Percentiles rank a stretch among this genome's conserved stretches.
Conservation (phyloP, 2,888 invertebrate species). For the Ennomos fuscantarius region DNA sequence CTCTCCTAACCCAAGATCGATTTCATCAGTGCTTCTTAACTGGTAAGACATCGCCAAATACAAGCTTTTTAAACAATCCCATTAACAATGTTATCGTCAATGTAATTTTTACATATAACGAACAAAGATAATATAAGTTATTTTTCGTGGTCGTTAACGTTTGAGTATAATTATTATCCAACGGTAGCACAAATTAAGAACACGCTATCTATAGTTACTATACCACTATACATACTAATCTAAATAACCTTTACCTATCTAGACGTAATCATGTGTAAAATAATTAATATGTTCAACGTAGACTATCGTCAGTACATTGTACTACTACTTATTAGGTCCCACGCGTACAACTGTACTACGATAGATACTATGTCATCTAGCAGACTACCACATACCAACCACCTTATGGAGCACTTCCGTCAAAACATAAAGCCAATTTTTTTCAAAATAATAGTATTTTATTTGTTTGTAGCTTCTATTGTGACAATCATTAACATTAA, state of each 20-base stretch:
- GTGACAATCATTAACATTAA: slow-evolving; percentile 22
- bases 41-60: too few relatives aligned
- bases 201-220: background rate
- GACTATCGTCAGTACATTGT: slow-evolving; percentile 3
- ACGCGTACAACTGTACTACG: background rate
- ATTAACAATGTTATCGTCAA: too few relatives aligned
- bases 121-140: too few relatives aligned
- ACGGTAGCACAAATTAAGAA: slow-evolving; percentile 5
- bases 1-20: too few relatives aligned
- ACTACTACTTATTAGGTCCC: slow-evolving; percentile 2
- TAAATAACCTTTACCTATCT: slow-evolving; percentile 4
- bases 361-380: too few relatives aligned
- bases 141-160: too few relatives aligned
- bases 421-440: slow-evolving; percentile 18
- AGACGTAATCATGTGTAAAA: slow-evolving; percentile 36
- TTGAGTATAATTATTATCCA: background rate
- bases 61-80: too few relatives aligned
- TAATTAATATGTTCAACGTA: slow-evolving; percentile 24
- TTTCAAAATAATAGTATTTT: slow-evolving; percentile 11
- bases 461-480: slow-evolving; percentile 11
- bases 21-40: too few relatives aligned
- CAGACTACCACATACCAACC: background rate
- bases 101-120: too few relatives aligned
- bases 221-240: background rate
- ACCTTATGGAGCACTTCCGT: slow-evolving; percentile 12